phyloP scores from a whole-genome alignment of 1,140 invertebrate species.

The Apis cerana region DNA sequence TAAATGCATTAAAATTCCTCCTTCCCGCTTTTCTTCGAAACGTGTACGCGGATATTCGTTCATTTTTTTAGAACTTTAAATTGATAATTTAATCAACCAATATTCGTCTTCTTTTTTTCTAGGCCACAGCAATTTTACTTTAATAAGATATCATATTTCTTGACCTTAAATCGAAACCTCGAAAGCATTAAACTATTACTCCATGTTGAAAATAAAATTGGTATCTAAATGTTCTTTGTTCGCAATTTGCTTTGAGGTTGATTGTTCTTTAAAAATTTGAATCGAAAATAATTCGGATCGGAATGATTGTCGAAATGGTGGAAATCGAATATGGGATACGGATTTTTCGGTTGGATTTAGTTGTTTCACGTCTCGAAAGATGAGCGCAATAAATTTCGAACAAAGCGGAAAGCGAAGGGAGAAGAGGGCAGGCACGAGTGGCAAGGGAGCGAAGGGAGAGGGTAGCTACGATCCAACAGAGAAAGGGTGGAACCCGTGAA shows the following conservation, averaged over 20 bases:
- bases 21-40: no score
- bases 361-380: conserved; percentile 39
- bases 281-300: neutral
- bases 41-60: no score
- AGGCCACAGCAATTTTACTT: no score
- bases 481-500: conserved; percentile 68
- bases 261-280: no score
- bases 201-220: no score
- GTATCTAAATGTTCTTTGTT: neutral
- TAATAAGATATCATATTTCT: no score
- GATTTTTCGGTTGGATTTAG: conserved; percentile 24
- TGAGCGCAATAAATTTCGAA: conserved; percentile 55
- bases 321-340: neutral
- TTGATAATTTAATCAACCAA: no score
- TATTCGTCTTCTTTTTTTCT: no score
- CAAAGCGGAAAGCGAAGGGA: conserved; percentile 41
- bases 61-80: no score
- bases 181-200: no score
- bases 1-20: conserved; percentile 29
- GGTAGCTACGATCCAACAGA: conserved; percentile 57
- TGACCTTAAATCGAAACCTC: no score
- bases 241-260: neutral
- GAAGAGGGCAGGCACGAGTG: neutral
- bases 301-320: neutral
- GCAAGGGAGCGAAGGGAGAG: conserved; percentile 36